A percentile compares a stretch with the other conserved stretches of the same genome.
phyloP scores from a whole-genome alignment of 2,797 vertebrate species.

The Chelidonichthys spinosus region DNA sequence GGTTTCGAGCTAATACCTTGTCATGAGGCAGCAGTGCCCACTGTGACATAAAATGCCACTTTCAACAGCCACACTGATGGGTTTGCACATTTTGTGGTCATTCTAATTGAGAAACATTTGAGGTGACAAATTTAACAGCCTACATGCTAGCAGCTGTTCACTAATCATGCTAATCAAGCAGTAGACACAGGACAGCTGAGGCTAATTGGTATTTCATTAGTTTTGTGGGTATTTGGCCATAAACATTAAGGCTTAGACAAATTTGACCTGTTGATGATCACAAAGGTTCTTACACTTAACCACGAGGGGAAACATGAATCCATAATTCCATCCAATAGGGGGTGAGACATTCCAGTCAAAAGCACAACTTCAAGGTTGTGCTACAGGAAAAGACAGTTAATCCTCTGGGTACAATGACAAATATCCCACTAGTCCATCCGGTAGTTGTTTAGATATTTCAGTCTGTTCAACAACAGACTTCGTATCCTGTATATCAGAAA shows the following conservation, averaged over 20 bases:
- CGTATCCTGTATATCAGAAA: background rate
- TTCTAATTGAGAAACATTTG: background rate
- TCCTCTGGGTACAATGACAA: background rate
- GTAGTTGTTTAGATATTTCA: background rate
- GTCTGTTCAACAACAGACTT: background rate
- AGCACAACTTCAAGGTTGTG: background rate
- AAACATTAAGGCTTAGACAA: background rate
- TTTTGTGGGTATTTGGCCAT: background rate
- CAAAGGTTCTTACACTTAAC: background rate
- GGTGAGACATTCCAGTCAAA: background rate
- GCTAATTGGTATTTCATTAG: background rate
- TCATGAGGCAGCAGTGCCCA: conserved; percentile 5
- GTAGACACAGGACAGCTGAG: background rate
- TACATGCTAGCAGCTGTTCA: background rate
- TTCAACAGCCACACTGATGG: background rate
- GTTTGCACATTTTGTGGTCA: background rate
- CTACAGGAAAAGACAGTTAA: background rate
- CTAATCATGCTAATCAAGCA: background rate
- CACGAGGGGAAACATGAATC: background rate
- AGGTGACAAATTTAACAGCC: background rate
- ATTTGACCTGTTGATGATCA: background rate
- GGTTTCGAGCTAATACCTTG: conserved; percentile 18
- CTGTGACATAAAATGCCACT: background rate
- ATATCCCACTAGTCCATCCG: background rate
- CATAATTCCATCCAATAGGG: background rate